Evolutionary conservation across 2,888 invertebrate species (phyloP), one percentile per base, ranked within the genome.

Genomic region (Steinernema carpocapsae): DNA sequence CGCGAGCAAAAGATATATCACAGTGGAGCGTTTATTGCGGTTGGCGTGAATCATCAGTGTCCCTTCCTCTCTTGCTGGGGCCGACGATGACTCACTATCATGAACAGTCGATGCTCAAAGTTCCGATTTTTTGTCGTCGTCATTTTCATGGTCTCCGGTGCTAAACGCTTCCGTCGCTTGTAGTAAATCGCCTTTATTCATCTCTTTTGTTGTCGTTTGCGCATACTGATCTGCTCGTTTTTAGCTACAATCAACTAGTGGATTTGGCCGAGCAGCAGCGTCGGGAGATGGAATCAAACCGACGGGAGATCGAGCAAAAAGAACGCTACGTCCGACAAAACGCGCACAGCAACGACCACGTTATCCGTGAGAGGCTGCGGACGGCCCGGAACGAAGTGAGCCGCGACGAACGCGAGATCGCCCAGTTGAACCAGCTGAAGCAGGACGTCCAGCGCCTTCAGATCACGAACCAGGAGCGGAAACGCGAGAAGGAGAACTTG

Each of bases 401-500:
- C 14, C 81, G 82, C 26, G 85, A 85, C 64, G 86, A 86, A 76
- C 75, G 77, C 22, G 84, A 85, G 72, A 59, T 85, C 64, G n/a
- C 74, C 7, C 72, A 59, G 7, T 74, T 82, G 46, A 74, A 73
- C 2, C 70, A 73, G 7, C 71, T 73, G 6, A 70, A 74, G 37
- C 76, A 80, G 42, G 77, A 81, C 19, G 79, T 80, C 4, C 70
- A 77, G 73, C 75, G 72, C 43, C 51, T 79, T 37, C 70, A 64
- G 1, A 46, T 32, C 24, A 48, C 79, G 64, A 75, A 80, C 29
- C 51, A 76, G 42, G 70, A 71, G 43, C 76, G 79, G 52, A 37
- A 94, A 91, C 95, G 96, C 88, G 97, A 97, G 88, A 97, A 97
- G 89, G 95, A 95, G 89, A 96, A 97, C 90, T 90, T 97, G 78